Evolutionary conservation across 1,140 invertebrate genomes (phyloP).

Genomic region (Megathymus violae): DNA sequence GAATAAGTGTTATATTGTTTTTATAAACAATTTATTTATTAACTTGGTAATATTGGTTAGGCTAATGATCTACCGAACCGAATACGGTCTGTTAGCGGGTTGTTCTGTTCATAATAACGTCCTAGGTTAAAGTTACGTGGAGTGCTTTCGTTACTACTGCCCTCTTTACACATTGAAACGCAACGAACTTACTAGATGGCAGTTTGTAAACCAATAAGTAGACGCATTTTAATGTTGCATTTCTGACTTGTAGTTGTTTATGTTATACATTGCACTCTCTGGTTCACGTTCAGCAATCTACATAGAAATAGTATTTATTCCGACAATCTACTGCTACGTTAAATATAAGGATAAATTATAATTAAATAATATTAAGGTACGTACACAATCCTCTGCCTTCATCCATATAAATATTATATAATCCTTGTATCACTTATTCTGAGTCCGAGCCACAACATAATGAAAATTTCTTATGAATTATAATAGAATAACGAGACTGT

Average conservation of each 20-base stretch:
- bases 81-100: slow-evolving; percentile 50
- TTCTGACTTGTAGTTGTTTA: slow-evolving; percentile 19
- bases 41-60: slow-evolving; percentile 47
- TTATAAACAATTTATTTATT: slow-evolving; percentile 77
- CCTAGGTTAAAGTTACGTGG: no score
- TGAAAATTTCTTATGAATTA: slow-evolving; percentile 44
- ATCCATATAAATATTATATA: slow-evolving; percentile 15
- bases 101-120: no score
- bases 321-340: slow-evolving; percentile 1
- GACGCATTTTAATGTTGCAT: slow-evolving; percentile 24
- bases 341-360: slow-evolving; percentile 1
- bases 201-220: slow-evolving; percentile 7
- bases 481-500: slow-evolving; percentile 32
- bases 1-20: slow-evolving; percentile 83
- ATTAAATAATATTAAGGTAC: slow-evolving; percentile 21
- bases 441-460: slow-evolving; percentile 46
- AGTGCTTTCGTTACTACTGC: background rate
- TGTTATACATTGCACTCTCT: slow-evolving; percentile 20
- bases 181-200: slow-evolving; percentile 15
- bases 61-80: slow-evolving; percentile 46
- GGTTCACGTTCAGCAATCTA: slow-evolving; percentile 11
- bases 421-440: slow-evolving; percentile 33
- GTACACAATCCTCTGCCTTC: slow-evolving; percentile 19
- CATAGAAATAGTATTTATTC: slow-evolving; percentile 27
- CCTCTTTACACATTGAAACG: slow-evolving; percentile 14